phyloP scores from a whole-genome alignment of 2,113 vertebrate genomes.

The Phocoena phocoena region DNA sequence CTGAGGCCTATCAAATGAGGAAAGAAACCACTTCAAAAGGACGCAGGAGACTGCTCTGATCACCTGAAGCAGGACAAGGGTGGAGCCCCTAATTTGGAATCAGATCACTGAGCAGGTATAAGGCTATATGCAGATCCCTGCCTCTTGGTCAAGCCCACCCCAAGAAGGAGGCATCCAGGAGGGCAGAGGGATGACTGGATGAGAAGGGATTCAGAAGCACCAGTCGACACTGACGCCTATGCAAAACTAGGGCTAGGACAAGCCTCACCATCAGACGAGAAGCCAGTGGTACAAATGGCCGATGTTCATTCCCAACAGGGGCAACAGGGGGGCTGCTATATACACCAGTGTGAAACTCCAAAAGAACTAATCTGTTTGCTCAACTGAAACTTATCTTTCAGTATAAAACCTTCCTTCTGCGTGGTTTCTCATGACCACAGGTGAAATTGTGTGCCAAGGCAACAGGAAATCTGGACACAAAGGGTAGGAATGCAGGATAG shows the following conservation, averaged over 20 bases:
- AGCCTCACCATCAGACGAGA: background rate
- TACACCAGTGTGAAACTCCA: background rate
- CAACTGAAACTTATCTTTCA: background rate
- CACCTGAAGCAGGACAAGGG: background rate
- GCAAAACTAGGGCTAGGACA: background rate
- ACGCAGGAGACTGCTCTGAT: fast-evolving
- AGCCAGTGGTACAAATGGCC: background rate
- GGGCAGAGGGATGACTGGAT: background rate
- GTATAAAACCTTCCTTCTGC: background rate
- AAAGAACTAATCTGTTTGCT: background rate
- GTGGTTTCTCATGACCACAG: fast-evolving
- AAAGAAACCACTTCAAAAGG: background rate
- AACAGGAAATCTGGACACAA: background rate
- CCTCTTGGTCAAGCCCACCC: too few species aligned
- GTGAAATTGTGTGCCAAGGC: background rate
- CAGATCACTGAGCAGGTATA: background rate
- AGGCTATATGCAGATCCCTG: background rate
- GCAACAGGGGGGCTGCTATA: background rate
- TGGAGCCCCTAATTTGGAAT: background rate
- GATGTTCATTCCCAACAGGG: fast-evolving
- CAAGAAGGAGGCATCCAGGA: background rate
- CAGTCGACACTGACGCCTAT: background rate
- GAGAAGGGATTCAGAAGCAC: background rate
- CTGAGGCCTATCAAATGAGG: background rate
- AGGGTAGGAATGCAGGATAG: background rate